Evolutionary conservation across 2,797 vertebrate species (phyloP), one percentile per base, ranked within the genome.

Genomic region (Platyrinchus mystaceus): DNA sequence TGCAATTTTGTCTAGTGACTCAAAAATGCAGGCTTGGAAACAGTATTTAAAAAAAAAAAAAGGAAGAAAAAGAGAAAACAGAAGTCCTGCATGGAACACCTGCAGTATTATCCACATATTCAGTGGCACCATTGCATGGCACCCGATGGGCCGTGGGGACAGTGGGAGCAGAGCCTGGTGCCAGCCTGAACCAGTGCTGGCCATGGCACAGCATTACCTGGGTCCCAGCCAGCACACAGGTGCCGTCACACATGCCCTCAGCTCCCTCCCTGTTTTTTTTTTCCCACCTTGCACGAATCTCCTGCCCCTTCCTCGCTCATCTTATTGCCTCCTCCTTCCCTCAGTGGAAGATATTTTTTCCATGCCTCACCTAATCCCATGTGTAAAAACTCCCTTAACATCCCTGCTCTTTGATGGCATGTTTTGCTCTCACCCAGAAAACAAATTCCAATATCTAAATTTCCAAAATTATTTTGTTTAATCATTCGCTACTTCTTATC

Each of bases 11-110:
- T 76, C 93, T 75, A 50, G 85, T 90, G 80, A 87, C 80, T 92
- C 66, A 84, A 84, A 96, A 86, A 62, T 26, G 49, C 52, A 95
- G 95, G 78, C 69, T 95, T 86, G 75, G 88, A 93, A 96, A 89
- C 21, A 11, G 59, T 58, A 47, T 79, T 94, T 82, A 14, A 20
- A 77, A 91, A 58, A 78, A 60, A 74, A 55, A 83, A 12, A 12
- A 16, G 71, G 87, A 67, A 11, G 36, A 78, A 43, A 28, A 30
- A 46, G 50, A 36, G 43, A 69, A 39, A 81, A 39, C 30, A 34
- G 37, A 67, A 69, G 32, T 14, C 23, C 56, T 43, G 47, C 56
- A 4, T 1, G 53, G 53, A 47, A 26, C 23, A 44, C 32, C 44
- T 53, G 55, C 55, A 91, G 58, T 43, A 69, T 62, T 43, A 69